Evolutionary conservation across 1,140 invertebrate genomes (phyloP), one percentile per base, ranked within the genome.

Genomic region (Caenorhabditis brenneri): DNA sequence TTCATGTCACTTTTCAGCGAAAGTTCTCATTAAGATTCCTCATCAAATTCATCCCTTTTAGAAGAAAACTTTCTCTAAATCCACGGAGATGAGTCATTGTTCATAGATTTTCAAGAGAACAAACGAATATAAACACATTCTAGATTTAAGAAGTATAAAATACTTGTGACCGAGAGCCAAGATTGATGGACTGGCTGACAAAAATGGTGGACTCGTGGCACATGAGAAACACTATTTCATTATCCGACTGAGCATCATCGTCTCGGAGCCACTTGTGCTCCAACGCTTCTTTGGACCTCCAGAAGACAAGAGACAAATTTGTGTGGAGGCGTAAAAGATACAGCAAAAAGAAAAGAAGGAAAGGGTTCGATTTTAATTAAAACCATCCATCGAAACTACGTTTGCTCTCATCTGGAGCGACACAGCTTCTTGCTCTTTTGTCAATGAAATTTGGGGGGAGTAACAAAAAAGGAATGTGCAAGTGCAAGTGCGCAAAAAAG

Each of bases 11-110:
- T 74, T 74, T 74, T 42, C 22, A n/a, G 36, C 29, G 15, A 22
- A 74, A 74, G 65, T 74, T 74, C 65, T 74, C 65, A 74, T 74
- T 74, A 74, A 74, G 29, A 74, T 74, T 74, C 65, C 22, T n/a
- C n/a, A n/a, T n/a, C n/a, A n/a, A n/a, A n/a, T n/a, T n/a, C n/a
- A n/a, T n/a, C n/a, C n/a, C n/a, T n/a, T n/a, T n/a, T n/a, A n/a
- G n/a, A n/a, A n/a, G n/a, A n/a, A n/a, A n/a, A n/a, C n/a, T n/a
- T n/a, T n/a, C n/a, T n/a, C n/a, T n/a, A n/a, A n/a, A n/a, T n/a
- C n/a, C n/a, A n/a, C n/a, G n/a, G n/a, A n/a, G n/a, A n/a, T n/a
- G n/a, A n/a, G n/a, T n/a, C n/a, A n/a, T n/a, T n/a, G n/a, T n/a
- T n/a, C n/a, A n/a, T n/a, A n/a, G n/a, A n/a, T 58, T 22, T 42